Conservation (phyloP, 2,888 invertebrate genomes). For the Nemapogon koenigi region DNA sequence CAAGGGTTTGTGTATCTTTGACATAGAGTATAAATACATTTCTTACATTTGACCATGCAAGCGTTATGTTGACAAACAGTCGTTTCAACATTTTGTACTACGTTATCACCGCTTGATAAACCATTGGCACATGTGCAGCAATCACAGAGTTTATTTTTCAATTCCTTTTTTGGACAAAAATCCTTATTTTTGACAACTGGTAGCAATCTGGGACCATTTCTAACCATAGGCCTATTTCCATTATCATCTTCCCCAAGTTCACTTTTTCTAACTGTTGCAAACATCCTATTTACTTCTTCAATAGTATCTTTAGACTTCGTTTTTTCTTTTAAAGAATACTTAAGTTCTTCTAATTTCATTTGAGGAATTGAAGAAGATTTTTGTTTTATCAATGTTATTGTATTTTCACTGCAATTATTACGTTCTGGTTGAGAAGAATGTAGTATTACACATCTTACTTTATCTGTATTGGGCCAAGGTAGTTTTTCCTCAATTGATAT, state of each 20-base stretch:
- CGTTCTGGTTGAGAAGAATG: slow-evolving; percentile 28
- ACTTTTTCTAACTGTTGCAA: slow-evolving; percentile 34
- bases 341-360: slow-evolving; percentile 51
- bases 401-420: slow-evolving; percentile 19
- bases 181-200: slow-evolving; percentile 37
- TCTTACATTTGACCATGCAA: background rate
- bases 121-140: no score
- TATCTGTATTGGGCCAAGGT: slow-evolving; percentile 17
- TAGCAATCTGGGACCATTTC: slow-evolving; percentile 43
- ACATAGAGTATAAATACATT: no score
- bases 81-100: no score
- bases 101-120: no score
- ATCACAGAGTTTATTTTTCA: no score
- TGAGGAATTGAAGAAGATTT: slow-evolving; percentile 52
- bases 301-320: slow-evolving; percentile 39
- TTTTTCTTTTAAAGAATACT: slow-evolving; percentile 37
- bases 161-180: no score
- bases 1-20: no score
- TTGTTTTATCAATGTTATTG: slow-evolving; percentile 30
- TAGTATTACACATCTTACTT: slow-evolving; percentile 29
- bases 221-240: slow-evolving; percentile 34
- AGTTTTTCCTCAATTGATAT: slow-evolving; percentile 30
- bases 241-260: slow-evolving; percentile 21
- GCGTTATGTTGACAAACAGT: no score
- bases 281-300: slow-evolving; percentile 51